Conservation (phyloP, 2,888 invertebrate genomes). For the Cactoblastis cactorum region DNA sequence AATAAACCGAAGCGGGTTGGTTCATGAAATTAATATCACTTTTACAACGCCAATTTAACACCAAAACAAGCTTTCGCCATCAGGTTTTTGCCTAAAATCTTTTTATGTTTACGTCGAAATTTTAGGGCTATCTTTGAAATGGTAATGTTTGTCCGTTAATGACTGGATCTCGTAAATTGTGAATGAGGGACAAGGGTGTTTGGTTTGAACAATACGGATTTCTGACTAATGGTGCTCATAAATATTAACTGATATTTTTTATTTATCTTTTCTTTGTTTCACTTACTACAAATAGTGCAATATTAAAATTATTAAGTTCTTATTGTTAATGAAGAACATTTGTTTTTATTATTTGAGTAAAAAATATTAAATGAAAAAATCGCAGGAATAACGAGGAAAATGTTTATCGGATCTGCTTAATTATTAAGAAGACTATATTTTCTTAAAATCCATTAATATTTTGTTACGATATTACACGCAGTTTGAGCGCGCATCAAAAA, state of each 20-base stretch:
- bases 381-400: neutral
- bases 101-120: neutral
- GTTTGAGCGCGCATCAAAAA: neutral
- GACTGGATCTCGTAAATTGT: neutral
- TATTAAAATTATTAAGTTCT: too few species aligned
- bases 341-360: too few species aligned
- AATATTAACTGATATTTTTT: too few species aligned
- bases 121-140: neutral
- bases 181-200: neutral
- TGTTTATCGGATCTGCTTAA: too few species aligned
- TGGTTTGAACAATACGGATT: neutral
- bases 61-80: slow-evolving; percentile 8
- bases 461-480: neutral
- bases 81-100: slow-evolving; percentile 1
- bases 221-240: too few species aligned
- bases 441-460: neutral
- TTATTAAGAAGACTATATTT: neutral
- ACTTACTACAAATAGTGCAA: too few species aligned
- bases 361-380: too few species aligned
- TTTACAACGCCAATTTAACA: slow-evolving; percentile 47
- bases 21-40: slow-evolving; percentile 61
- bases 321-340: too few species aligned
- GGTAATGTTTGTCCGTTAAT: neutral
- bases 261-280: too few species aligned
- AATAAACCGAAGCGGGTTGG: slow-evolving; percentile 56